Percentiles rank a stretch among this genome's conserved stretches.
Conservation (phyloP, 1,140 invertebrate species). For the Pseudomyrmex dendroicus region DNA sequence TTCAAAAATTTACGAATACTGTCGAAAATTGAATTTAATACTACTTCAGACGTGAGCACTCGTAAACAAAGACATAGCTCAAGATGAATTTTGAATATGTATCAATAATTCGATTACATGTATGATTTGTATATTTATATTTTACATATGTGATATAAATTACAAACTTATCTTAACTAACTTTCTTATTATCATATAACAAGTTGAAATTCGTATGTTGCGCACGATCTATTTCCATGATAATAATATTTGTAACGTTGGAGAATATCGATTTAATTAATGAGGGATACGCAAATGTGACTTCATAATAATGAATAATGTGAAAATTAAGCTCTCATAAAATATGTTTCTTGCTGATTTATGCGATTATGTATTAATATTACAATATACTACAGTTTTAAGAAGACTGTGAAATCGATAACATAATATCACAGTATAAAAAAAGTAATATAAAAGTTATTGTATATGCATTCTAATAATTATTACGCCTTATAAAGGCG, state of each 20-base stretch:
- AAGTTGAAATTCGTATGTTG: constrained; percentile 33
- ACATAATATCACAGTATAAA: not conserved
- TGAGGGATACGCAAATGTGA: constrained; percentile 42
- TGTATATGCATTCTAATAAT: not conserved
- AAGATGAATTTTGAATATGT: not conserved
- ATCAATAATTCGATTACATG: constrained; percentile 2
- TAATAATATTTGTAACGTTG: constrained; percentile 43
- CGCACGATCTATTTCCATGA: constrained; percentile 9
- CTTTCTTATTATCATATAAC: too few relatives aligned
- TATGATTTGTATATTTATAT: not conserved
- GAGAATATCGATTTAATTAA: constrained; percentile 54
- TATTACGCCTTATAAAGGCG: constrained; percentile 7
- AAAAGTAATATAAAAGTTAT: not conserved
- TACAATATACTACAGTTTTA: not conserved
- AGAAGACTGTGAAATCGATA: not conserved
- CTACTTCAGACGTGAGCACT: not conserved
- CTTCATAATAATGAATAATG: constrained; percentile 44
- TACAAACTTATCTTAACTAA: not conserved
- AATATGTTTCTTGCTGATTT: constrained; percentile 46
- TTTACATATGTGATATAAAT: not conserved
- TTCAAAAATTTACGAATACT: constrained; percentile 15
- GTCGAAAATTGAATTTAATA: not conserved
- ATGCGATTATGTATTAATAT: constrained; percentile 1
- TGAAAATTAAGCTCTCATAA: constrained; percentile 44
- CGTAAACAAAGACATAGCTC: not conserved